phyloP scores from a whole-genome alignment of 1,140 invertebrate genomes.

The Pogonus chalceus region DNA sequence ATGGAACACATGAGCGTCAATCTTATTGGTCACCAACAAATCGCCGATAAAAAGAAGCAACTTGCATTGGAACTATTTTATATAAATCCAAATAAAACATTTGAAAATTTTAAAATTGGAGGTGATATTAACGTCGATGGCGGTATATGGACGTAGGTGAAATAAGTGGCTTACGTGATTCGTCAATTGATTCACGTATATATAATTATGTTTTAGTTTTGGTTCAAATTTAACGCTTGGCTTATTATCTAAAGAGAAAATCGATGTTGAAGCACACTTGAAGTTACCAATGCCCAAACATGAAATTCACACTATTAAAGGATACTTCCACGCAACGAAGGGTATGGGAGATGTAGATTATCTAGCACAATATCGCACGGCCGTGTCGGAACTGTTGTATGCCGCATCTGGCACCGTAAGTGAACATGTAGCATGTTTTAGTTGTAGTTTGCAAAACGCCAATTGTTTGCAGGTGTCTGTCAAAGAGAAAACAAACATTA shows the following conservation, averaged over 20 bases:
- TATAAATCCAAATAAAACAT: slow-evolving; percentile 39
- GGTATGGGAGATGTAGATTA: slow-evolving; percentile 33
- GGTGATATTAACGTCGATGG: slow-evolving; percentile 43
- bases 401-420: neutral
- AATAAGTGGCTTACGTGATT: too few species aligned
- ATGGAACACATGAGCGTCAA: slow-evolving; percentile 38
- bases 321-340: slow-evolving; percentile 36
- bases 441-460: neutral
- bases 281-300: slow-evolving; percentile 50
- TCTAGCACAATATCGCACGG: slow-evolving; percentile 40
- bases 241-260: slow-evolving; percentile 35
- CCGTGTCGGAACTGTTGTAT: slow-evolving; percentile 22
- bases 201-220: slow-evolving; percentile 35
- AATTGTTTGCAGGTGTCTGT: neutral
- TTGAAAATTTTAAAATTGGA: slow-evolving; percentile 38
- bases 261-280: slow-evolving; percentile 42
- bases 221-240: slow-evolving; percentile 45
- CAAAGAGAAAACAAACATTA: slow-evolving; percentile 28
- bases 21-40: slow-evolving; percentile 29
- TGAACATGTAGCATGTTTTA: too few species aligned
- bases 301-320: slow-evolving; percentile 46
- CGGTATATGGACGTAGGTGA: slow-evolving; percentile 38
- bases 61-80: slow-evolving; percentile 34
- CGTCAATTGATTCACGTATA: too few species aligned
- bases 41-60: slow-evolving; percentile 22